A percentile compares a stretch with the other conserved stretches of the same genome.
These are phyloP conservation scores for Stenoptilia bipunctidactyla DNA, from an alignment of 2,888 invertebrate genomes.

Conservation along the genomic window DNA sequence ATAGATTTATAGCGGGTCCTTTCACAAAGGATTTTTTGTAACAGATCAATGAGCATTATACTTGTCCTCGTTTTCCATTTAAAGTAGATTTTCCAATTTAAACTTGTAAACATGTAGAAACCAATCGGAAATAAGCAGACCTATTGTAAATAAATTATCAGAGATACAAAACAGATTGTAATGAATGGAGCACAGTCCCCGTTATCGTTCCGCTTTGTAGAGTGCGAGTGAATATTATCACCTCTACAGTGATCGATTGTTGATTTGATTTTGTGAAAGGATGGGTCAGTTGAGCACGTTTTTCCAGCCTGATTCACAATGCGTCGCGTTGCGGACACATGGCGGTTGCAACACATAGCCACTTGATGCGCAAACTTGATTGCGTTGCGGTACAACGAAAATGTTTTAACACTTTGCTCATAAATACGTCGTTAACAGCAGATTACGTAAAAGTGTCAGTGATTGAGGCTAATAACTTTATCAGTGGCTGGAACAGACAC, in stretches of 20 bases:
- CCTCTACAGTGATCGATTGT: conserved; percentile 26
- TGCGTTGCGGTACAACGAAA: conserved; percentile 21
- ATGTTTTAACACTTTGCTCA: conserved; percentile 16
- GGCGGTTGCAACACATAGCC: conserved; percentile 37
- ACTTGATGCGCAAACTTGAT: conserved; percentile 31
- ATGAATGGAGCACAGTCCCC: conserved; percentile 4
- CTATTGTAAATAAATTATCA: conserved; percentile 3
- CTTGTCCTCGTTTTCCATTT: too few relatives aligned
- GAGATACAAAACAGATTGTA: neutral
- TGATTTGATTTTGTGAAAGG: conserved; percentile 43
- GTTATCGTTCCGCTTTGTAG: conserved; percentile 39
- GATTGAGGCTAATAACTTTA: neutral
- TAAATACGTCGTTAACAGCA: neutral
- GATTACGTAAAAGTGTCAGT: too few relatives aligned
- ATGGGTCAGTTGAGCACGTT: conserved; percentile 32
- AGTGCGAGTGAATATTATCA: conserved; percentile 25
- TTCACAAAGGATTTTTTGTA: conserved; percentile 11
- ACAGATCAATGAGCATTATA: conserved; percentile 24
- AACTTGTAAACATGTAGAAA: too few relatives aligned
- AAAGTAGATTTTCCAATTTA: too few relatives aligned
- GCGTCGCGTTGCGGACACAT: conserved; percentile 26
- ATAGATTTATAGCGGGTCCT: conserved; percentile 16
- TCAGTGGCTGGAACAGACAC: neutral
- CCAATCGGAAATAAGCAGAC: conserved; percentile 33
- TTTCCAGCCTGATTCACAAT: conserved; percentile 53